A percentile compares a stretch with the other conserved stretches of the same genome.
Conservation (phyloP, 2,888 invertebrate genomes). For the Helleia helle region DNA sequence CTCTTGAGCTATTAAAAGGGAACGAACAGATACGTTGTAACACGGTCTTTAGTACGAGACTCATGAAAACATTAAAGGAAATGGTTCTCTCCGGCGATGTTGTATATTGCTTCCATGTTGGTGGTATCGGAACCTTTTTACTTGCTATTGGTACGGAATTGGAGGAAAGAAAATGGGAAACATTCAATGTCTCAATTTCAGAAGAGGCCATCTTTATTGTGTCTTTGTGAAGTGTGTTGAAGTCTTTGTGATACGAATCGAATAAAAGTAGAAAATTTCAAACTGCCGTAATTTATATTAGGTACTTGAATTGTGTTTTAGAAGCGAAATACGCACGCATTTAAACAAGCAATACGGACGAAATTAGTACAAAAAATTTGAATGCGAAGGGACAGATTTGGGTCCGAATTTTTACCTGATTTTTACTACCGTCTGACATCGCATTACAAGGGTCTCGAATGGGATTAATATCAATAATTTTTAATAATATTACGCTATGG, state of each 20-base stretch:
- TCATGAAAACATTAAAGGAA: slow-evolving; percentile 68
- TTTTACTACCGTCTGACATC: slow-evolving; percentile 58
- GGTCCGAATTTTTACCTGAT: slow-evolving; percentile 65
- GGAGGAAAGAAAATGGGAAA: slow-evolving; percentile 61
- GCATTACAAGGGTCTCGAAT: slow-evolving; percentile 51
- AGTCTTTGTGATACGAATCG: slow-evolving; percentile 35
- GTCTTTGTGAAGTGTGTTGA: too few species aligned
- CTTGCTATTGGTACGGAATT: slow-evolving; percentile 59
- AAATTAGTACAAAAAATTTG: slow-evolving; percentile 44
- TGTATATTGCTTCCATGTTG: slow-evolving; percentile 54
- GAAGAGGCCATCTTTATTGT: slow-evolving; percentile 43
- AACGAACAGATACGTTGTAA: slow-evolving; percentile 63
- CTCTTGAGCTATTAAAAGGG: slow-evolving; percentile 60
- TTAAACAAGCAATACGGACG: background rate
- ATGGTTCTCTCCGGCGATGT: slow-evolving; percentile 45
- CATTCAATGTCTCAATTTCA: slow-evolving; percentile 67
- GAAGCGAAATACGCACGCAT: background rate
- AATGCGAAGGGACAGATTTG: slow-evolving; percentile 43
- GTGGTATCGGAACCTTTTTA: slow-evolving; percentile 58
- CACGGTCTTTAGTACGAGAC: slow-evolving; percentile 62
- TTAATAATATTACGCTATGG: slow-evolving; percentile 1
- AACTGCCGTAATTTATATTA: slow-evolving; percentile 32
- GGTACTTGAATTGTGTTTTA: background rate
- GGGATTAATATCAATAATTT: slow-evolving; percentile 13
- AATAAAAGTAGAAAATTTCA: slow-evolving; percentile 49